Evolutionary conservation across 23 tunicate species (phyloP).

Genomic region (Aplidium turbinatum): DNA sequence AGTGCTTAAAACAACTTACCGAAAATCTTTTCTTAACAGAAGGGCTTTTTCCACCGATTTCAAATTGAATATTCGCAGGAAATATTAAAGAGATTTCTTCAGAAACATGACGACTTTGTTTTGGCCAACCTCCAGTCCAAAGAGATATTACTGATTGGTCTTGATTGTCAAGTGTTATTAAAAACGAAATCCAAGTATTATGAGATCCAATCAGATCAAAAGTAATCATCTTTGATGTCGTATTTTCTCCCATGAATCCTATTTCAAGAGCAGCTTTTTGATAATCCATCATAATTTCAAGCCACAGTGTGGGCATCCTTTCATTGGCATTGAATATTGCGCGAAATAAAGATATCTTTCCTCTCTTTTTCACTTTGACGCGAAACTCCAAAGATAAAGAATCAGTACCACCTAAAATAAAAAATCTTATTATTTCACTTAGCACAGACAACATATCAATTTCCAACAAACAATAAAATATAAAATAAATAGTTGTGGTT

Average conservation of each 20-base stretch:
- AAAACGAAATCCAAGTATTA: conserved; percentile 21
- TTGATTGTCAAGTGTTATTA: not conserved
- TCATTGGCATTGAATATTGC: not conserved
- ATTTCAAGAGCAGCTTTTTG: conserved; percentile 6
- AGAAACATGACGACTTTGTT: not conserved
- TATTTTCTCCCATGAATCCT: not conserved
- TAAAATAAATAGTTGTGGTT: not conserved
- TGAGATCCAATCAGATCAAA: conserved; percentile 13
- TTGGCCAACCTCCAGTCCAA: not conserved
- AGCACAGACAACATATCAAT: not conserved
- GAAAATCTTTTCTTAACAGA: not conserved
- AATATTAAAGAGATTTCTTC: not conserved
- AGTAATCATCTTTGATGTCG: not conserved
- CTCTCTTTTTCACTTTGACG: conserved; percentile 20
- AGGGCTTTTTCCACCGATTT: conserved; percentile 15
- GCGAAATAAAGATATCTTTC: conserved; percentile 18
- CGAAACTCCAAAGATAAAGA: conserved; percentile 22
- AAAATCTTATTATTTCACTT: not conserved
- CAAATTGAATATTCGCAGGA: conserved; percentile 2
- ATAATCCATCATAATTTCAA: conserved; percentile 21
- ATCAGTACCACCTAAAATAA: not conserved
- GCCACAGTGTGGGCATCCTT: not conserved
- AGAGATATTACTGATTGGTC: conserved; percentile 4
- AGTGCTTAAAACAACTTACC: conserved; percentile 11
- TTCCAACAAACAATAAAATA: not conserved